Evolutionary conservation across 2,888 invertebrate genomes (phyloP), one percentile per base, ranked within the genome.

Genomic region (Torymus tubicola): DNA sequence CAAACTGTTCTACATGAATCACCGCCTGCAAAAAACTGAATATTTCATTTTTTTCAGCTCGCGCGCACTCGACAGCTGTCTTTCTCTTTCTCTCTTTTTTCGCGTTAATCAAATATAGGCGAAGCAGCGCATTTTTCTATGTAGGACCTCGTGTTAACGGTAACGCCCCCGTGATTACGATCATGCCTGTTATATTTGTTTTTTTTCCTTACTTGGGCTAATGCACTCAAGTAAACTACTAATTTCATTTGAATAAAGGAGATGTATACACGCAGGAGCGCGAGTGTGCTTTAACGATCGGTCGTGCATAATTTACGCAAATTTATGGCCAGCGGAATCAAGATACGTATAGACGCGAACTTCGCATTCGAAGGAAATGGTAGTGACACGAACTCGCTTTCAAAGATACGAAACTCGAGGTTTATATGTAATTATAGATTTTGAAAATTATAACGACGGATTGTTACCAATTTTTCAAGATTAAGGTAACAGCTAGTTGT

Each of bases 271-370:
- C n/a, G 18, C 52, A 24, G 13, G 57, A 57, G 24, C n/a, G 2
- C 52, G 55, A 76, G 68, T 76, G 55, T 61, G 64, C 8, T 73
- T 73, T 68, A n/a, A 78, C 58, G 70, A 58, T 64, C 24, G 52
- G n/a, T 50, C 55, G 68, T 80, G 55, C 80, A 75, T 75, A 80
- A 75, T 80, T 70, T 71, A 65, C 18, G 80, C 75, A 73, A 68
- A 67, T 71, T 57, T 21, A 68, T 68, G 71, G 57, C 24, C 16
- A 61, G 50, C 18, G 31, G 31, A 31, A 8, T 61, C n/a, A 24
- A n/a, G 16, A 58, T 58, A 16, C 16, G 13, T 71, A 58, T 69
- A 57, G 63, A 55, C 31, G 13, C 13, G 24, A 72, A 77, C 63
- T 57, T 70, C 50, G 63, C 77, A 64, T 57, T 70, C 21, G 65